A percentile compares a stretch with the other conserved stretches of the same genome.
Conservation (phyloP, 2,888 invertebrate species). For the Luperina testacea region DNA sequence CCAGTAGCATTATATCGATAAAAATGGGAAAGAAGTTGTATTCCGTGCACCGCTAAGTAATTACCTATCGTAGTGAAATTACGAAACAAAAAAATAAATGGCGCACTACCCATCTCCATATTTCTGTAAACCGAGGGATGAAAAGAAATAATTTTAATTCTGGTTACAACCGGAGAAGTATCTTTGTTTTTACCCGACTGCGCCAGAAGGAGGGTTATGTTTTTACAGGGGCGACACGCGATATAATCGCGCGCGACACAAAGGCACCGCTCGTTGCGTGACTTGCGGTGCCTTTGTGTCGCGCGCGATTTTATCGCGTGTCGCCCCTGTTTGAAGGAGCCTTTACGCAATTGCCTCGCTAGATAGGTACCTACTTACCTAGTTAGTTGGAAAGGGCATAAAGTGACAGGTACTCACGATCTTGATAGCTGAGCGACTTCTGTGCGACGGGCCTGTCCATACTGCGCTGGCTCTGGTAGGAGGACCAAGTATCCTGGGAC, state of each 20-base stretch:
- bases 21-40: not conserved
- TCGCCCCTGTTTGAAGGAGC: too few species aligned
- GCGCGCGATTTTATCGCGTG: too few species aligned
- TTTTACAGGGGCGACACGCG: too few species aligned
- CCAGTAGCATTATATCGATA: not conserved
- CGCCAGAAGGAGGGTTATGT: too few species aligned
- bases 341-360: too few species aligned
- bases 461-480: conserved; percentile 37
- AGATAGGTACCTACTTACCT: too few species aligned
- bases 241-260: too few species aligned
- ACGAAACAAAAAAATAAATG: not conserved
- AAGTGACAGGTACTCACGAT: conserved; percentile 64
- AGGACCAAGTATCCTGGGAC: conserved; percentile 64
- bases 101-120: too few species aligned
- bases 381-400: too few species aligned
- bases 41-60: not conserved
- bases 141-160: not conserved
- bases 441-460: conserved; percentile 39
- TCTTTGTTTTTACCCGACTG: not conserved
- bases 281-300: too few species aligned
- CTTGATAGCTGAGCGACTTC: conserved; percentile 72
- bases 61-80: not conserved
- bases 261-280: too few species aligned
- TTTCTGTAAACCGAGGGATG: not conserved
- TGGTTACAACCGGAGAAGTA: not conserved